Evolutionary conservation across 2,797 vertebrate species (phyloP), one percentile per base, ranked within the genome.

Genomic region (Schizopygopsis malacanthus): DNA sequence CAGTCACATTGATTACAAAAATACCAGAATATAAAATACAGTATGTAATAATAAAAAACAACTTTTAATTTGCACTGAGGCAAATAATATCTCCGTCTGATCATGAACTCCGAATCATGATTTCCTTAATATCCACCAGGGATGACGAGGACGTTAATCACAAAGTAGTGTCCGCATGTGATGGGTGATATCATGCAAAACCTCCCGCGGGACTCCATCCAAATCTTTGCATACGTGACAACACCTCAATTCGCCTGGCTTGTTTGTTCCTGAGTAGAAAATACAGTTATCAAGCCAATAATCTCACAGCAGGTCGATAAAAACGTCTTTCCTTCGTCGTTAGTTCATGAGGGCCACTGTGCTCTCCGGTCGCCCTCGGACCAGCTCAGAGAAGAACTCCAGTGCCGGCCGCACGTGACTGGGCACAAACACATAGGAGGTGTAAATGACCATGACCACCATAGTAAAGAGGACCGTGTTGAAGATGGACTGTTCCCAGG

Each of bases 401-500:
- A 98, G 92, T 9, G 98, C 98, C 90, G 99, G 94, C 16, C 93
- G 94, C 87, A 98, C 78, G 0, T 99, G 98, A 90, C 99, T 97
- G 80, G 98, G 98, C 61, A 99, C 95, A 4, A 99, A 99, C 90
- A 98, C 96, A 0, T 99, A 99, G 11, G 98, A 97, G 0, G 98
- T 99, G 91, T 99, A 99, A 28, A 97, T 92, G 90, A 97, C 96
- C 98, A 99, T 99, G 41, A 95, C 97, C 1, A 99, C 87, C 85
- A 96, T 95, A 10, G 96, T 98, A 79, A 99, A 93, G 2, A 97
- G 92, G 87, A 99, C 89, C 16, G 96, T 97, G 91, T 98, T 97
- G 93, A 99, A 97, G 94, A 99, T 96, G 83, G 97, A 97, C 90
- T 94, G 95, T 89, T 99, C 98, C 98, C 98, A 99, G 1, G 98